Base-by-base conservation (phyloP, 2,113 vertebrate genomes). In the Raja brachyura region DNA sequence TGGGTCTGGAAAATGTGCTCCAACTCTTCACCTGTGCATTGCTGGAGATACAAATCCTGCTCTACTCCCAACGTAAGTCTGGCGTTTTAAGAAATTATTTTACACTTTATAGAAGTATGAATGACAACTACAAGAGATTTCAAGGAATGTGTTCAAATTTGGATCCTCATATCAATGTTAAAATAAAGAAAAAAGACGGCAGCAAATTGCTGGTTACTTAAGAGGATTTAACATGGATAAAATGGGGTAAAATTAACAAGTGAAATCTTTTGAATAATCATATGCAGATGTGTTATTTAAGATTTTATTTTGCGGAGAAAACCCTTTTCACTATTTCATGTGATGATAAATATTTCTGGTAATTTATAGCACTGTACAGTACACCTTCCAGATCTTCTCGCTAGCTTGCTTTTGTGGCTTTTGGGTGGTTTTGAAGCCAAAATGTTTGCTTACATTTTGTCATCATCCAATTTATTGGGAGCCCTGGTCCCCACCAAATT, bases 21-120 rank as follows among this genome's bases (percentile, higher is more conserved):
- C 99, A 99, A 59, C 98, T 99, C 93, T 99, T 99, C 95, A 99
- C 98, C 75, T 99, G 99, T 94, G 98, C 98, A 48, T 97, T 99
- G 94, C 95, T 99, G 94, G 99, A 99, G 96, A 98, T 99, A 97
- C 99, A 99, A 96, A 99, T 99, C 94, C 96, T 99, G 93, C 98
- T 99, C 94, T 99, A 99, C 96, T 99, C 99, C 18, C 98, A 99
- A 94, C 97, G 99, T 99, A 97, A 99, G 98, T 99, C 83, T 0
- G 63, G 13, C 25, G 59, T 61, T 68, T 85, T 61, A 88, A n/a
- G 20, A n/a, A 86, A 16, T 88, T 5, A 31, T 88, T 88, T 63
- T 63, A 31, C 59, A 63, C 63, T 88, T 88, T 63, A 33, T 18
- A 16, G 13, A 31, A 63, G 16, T 63, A 86, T 59, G 20, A 56